A percentile compares a stretch with the other conserved stretches of the same genome.
These are phyloP conservation scores for Lepidonotus clava DNA, from an alignment of 2,888 invertebrate genomes.

Conservation along the genomic window DNA sequence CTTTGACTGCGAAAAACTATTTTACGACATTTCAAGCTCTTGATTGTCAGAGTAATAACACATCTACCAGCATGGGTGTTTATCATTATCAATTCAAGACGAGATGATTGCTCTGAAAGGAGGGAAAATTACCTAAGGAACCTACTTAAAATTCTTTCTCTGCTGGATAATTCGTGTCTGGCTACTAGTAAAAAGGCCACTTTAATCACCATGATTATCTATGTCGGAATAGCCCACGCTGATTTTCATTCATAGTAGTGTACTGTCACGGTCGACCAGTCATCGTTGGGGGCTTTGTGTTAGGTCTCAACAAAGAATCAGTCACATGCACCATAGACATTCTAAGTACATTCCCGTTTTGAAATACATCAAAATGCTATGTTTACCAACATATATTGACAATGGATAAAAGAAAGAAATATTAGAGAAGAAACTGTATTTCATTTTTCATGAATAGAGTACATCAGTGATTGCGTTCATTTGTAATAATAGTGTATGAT, in stretches of 20 bases:
- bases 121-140: conserved; percentile 4
- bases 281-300: neutral
- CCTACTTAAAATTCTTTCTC: conserved; percentile 12
- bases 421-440: too few relatives aligned
- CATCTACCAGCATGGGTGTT: conserved; percentile 34
- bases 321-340: too few relatives aligned
- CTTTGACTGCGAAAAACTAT: neutral
- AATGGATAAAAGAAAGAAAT: too few relatives aligned
- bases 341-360: too few relatives aligned
- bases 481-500: too few relatives aligned
- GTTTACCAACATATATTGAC: too few relatives aligned
- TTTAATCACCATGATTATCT: neutral
- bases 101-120: conserved; percentile 8
- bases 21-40: neutral
- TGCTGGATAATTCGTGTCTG: neutral
- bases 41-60: conserved; percentile 27
- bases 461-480: too few relatives aligned
- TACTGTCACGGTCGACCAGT: neutral
- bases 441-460: too few relatives aligned
- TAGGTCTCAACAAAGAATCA: conserved; percentile 20
- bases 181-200: neutral
- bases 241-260: neutral
- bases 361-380: too few relatives aligned
- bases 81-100: neutral
- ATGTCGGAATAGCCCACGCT: neutral